Evolutionary conservation across 2,797 vertebrate species (phyloP), one percentile per base, ranked within the genome.

Genomic region (Lutjanus argentimaculatus): DNA sequence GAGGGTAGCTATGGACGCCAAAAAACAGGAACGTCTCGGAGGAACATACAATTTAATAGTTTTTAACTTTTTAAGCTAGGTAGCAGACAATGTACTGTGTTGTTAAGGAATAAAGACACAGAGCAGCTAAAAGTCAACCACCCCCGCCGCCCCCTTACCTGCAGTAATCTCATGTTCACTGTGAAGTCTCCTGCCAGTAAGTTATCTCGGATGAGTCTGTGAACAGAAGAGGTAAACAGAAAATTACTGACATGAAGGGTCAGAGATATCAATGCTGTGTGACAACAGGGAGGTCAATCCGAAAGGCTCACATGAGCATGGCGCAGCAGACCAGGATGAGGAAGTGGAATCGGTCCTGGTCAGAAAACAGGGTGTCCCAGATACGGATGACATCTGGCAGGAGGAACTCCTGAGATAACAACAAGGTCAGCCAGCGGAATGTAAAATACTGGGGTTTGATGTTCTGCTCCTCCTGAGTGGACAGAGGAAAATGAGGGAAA

Each of bases 391-490:
- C 98, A 0, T 99, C 99, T 0, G 98, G 99, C 71, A 99, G 95
- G 77, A 99, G 94, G 89, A 99, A 99, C 94, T 99, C 98, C 91
- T 99, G 99, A 61, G 99, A 99, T 13, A 99, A 93, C 91, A 99
- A 93, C 87, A 99, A 91, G 0, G 97, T 99, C 85, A 99, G 93
- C 99, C 99, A 99, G 88, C 98, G 99, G 94, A 99, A 99, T 67
- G 98, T 98, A 69, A 99, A 99, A 88, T 99, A 99, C 95, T 99
- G 99, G 0, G 98, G 99, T 91, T 98, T 98, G 95, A 99, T 99
- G 91, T 98, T 99, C 94, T 99, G 98, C 90, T 99, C 98, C 94
- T 98, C 97, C 99, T 99, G 95, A 43, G n/a, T 12, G 65, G 56
- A 56, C 25, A 46, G 4, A 67, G 19, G 13, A 49, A 30, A 42